Percentiles rank a stretch among this genome's conserved stretches.
Conservation (phyloP, 37 sponge, comb jelly and placozoan genomes). For the Bolinopsis microptera region DNA sequence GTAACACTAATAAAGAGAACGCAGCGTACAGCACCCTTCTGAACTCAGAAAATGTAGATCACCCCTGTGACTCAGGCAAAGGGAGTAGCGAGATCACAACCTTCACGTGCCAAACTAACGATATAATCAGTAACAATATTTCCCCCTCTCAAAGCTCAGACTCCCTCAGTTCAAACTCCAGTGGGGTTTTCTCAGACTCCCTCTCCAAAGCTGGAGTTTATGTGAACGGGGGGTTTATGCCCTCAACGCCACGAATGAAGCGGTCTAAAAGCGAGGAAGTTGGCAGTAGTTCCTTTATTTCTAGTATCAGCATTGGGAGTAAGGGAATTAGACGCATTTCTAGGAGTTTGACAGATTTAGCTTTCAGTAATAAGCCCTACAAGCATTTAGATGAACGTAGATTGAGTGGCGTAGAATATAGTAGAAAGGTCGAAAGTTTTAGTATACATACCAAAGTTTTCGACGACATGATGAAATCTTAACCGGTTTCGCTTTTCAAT, state of each 20-base stretch:
- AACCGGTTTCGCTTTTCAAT: not conserved
- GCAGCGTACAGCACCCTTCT: not conserved
- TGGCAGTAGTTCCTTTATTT: not conserved
- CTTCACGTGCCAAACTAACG: not conserved
- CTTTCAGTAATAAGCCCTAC: not conserved
- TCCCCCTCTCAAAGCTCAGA: not conserved
- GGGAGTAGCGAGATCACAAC: constrained; percentile 45
- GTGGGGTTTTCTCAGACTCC: constrained; percentile 29
- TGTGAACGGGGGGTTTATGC: constrained; percentile 25
- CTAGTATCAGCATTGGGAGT: not conserved
- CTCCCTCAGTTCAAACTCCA: constrained; percentile 1
- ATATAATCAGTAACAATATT: not conserved
- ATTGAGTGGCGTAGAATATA: not conserved
- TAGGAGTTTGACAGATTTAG: not conserved
- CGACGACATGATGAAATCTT: constrained; percentile 54
- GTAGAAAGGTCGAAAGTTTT: not conserved
- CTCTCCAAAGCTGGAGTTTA: not conserved
- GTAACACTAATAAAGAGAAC: not conserved
- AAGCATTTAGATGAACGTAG: not conserved
- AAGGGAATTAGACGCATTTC: not conserved
- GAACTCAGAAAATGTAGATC: not conserved
- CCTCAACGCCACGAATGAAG: not conserved
- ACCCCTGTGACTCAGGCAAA: constrained; percentile 23
- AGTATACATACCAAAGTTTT: constrained; percentile 42
- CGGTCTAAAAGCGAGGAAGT: constrained; percentile 40